Percentiles rank a stretch among this genome's conserved stretches.
phyloP scores from a whole-genome alignment of 2,797 vertebrate genomes.

The Acestrorhynchus altus region DNA sequence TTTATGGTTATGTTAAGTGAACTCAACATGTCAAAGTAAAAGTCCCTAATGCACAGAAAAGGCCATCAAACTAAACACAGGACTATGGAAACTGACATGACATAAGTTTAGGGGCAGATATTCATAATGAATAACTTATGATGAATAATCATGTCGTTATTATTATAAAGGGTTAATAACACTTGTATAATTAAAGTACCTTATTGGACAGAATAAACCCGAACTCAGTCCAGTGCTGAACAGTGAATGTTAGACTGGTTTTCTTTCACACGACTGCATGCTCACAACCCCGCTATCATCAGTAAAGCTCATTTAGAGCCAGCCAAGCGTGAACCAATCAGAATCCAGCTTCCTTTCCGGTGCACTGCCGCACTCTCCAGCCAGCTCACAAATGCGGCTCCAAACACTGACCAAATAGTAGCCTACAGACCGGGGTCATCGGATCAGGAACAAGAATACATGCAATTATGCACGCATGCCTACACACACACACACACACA shows the following conservation, averaged over 20 bases:
- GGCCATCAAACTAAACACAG: no score
- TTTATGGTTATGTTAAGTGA: no score
- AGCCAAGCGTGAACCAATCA: conserved; percentile 3
- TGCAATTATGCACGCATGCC: neutral
- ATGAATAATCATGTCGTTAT: no score
- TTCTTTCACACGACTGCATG: neutral
- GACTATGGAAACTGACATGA: no score
- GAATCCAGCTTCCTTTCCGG: neutral
- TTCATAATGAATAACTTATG: no score
- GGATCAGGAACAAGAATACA: conserved; percentile 8
- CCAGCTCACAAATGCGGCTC: neutral
- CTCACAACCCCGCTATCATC: neutral
- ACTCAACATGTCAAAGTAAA: no score
- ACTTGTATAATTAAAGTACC: no score
- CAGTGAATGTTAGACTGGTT: neutral
- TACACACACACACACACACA: conserved; percentile 4
- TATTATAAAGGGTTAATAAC: no score
- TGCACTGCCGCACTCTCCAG: neutral
- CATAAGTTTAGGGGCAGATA: no score
- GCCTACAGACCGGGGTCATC: conserved; percentile 3
- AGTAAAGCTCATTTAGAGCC: neutral
- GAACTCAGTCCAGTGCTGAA: neutral
- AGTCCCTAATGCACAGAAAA: no score
- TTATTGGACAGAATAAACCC: neutral
- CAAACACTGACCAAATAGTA: neutral